These are phyloP conservation scores for Tapirus terrestris DNA, from an alignment of 2,113 vertebrate genomes.

Conservation along the genomic window DNA sequence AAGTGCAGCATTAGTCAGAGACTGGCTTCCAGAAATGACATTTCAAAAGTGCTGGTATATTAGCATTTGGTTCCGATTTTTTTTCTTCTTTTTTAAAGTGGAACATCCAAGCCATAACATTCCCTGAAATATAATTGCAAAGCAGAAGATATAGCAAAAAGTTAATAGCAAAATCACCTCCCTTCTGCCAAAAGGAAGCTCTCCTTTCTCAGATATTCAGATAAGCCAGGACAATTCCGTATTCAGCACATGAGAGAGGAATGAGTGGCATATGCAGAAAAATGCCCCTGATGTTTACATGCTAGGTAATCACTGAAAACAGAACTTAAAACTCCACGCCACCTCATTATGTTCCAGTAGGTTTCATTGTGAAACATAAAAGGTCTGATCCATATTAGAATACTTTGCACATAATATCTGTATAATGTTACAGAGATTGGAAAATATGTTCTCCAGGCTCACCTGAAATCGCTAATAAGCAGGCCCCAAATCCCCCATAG, in stretches of 20 bases:
- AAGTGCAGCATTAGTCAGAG: neutral
- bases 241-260: neutral
- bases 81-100: neutral
- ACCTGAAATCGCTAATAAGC: constrained; percentile 66
- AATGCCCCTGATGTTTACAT: neutral
- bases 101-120: neutral
- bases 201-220: neutral
- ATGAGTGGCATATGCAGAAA: neutral
- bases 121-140: neutral
- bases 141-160: neutral
- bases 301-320: neutral
- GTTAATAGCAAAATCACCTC: neutral
- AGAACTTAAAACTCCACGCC: accelerated
- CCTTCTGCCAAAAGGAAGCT: neutral
- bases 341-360: neutral
- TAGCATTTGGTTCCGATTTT: neutral
- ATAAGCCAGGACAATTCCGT: neutral
- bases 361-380: neutral
- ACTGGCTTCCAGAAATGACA: constrained; percentile 30
- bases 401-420: neutral
- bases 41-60: constrained; percentile 20
- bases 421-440: constrained; percentile 42
- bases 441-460: constrained; percentile 9
- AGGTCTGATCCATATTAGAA: neutral
- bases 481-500: constrained; percentile 22